Percentiles rank a stretch among this genome's conserved stretches.
These are phyloP conservation scores for Dendronephthya gigantea DNA, from an alignment of 64 coral and sea anemone species.

Conservation along the genomic window DNA sequence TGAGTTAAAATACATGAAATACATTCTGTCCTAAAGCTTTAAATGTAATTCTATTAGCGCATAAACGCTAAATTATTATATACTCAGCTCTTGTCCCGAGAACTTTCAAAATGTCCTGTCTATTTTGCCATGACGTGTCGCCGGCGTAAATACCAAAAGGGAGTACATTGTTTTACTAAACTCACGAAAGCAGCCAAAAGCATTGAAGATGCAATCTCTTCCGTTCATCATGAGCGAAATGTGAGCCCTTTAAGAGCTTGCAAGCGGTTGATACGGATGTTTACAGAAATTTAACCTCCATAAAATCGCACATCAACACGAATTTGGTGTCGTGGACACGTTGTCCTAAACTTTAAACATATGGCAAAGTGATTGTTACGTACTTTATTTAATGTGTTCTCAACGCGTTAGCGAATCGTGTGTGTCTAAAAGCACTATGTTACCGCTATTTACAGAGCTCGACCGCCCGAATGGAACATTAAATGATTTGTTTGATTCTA, in stretches of 20 bases:
- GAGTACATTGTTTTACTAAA: neutral
- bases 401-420: slow-evolving; percentile 2
- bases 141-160: neutral
- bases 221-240: neutral
- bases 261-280: neutral
- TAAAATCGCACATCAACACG: neutral
- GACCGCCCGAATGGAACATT: slow-evolving; percentile 18
- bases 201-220: neutral
- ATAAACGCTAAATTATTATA: too few relatives aligned
- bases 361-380: neutral
- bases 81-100: too few relatives aligned
- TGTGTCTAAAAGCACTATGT: neutral
- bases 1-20: neutral
- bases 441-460: slow-evolving; percentile 17
- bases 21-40: too few relatives aligned
- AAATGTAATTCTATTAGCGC: too few relatives aligned
- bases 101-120: too few relatives aligned
- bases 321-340: neutral
- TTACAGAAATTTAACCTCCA: slow-evolving; percentile 2
- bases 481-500: slow-evolving; percentile 10
- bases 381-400: slow-evolving; percentile 12
- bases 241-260: neutral
- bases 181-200: neutral
- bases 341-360: neutral
- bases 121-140: neutral